Base-by-base conservation (phyloP, 2,888 invertebrate genomes). In the Tricholauxania praeusta region DNA sequence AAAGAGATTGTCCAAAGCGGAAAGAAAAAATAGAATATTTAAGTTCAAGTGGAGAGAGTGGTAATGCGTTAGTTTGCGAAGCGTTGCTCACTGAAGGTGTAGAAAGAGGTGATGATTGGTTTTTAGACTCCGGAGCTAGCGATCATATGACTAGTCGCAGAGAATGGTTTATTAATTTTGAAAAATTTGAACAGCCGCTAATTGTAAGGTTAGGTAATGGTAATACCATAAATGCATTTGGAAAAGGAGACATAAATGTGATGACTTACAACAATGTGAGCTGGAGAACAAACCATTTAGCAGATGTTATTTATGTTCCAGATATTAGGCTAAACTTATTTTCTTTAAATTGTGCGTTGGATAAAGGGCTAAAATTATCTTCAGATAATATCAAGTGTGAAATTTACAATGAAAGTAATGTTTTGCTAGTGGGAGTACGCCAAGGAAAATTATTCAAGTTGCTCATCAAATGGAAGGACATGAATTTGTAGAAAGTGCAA, bases 141-240 rank as follows among this genome's bases (percentile, higher is more conserved):
- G 63, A 74, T 14, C 70, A 75, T 28, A 72, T 74, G 74, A 72
- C 64, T 1, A 69, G 47, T 14, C 55, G 67, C 32, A n/a, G 66
- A 19, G 71, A 72, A 49, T 72, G 65, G 71, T 65, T 72, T 17
- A 71, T 22, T 49, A 57, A 65, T 19, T 72, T 65, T 19, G 22
- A 19, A 14, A 15, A 72, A 1, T 32, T 74, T 12, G 57, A 72
- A 22, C 55, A 28, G 7, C 74, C 73, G 8, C 28, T 73, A 65
- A 55, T 55, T 19, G 72, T 75, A 19, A 68, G 49, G 55, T 67
- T 75, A 22, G 71, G 75, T 15, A 75, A 76, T 67, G 73, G 74
- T 32, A 60, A 51, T n/a, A 49, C 63, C 28, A 76, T 73, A 8
- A 15, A 60, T 32, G 75, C 76, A n/a, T 57, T 39, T 64, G 71